Evolutionary conservation across 2,888 invertebrate species (phyloP).

Genomic region (Chydorus sphaericus): DNA sequence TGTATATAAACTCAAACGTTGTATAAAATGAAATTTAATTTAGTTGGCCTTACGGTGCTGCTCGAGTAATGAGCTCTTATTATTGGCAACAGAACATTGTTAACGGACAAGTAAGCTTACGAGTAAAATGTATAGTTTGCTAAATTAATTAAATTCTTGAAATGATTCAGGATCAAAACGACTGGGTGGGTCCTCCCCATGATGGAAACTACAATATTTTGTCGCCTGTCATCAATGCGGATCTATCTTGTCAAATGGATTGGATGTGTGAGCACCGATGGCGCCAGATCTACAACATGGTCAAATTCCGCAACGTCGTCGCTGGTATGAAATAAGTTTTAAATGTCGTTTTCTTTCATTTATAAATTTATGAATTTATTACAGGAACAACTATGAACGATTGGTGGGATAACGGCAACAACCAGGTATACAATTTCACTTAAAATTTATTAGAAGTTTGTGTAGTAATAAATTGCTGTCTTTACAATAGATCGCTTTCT

Average conservation of each 20-base stretch:
- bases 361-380: too few relatives aligned
- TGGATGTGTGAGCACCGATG: constrained; percentile 78
- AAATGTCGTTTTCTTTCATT: not conserved
- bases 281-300: constrained; percentile 67
- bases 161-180: constrained; percentile 15
- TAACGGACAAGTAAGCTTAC: constrained; percentile 15
- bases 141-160: too few relatives aligned
- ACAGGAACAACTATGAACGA: constrained; percentile 35
- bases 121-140: too few relatives aligned
- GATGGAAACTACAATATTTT: constrained; percentile 45
- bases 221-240: constrained; percentile 47
- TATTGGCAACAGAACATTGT: constrained; percentile 27
- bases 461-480: not conserved
- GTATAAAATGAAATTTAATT: too few relatives aligned
- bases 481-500: constrained; percentile 48
- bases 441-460: not conserved
- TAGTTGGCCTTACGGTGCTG: constrained; percentile 30
- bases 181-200: constrained; percentile 47
- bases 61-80: constrained; percentile 37
- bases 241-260: constrained; percentile 49
- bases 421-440: constrained; percentile 31
- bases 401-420: constrained; percentile 70
- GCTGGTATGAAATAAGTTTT: constrained; percentile 24
- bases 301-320: constrained; percentile 54
- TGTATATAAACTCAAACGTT: too few relatives aligned